Conservation (phyloP, 2,113 vertebrate species). For the Tragelaphus buxtoni region DNA sequence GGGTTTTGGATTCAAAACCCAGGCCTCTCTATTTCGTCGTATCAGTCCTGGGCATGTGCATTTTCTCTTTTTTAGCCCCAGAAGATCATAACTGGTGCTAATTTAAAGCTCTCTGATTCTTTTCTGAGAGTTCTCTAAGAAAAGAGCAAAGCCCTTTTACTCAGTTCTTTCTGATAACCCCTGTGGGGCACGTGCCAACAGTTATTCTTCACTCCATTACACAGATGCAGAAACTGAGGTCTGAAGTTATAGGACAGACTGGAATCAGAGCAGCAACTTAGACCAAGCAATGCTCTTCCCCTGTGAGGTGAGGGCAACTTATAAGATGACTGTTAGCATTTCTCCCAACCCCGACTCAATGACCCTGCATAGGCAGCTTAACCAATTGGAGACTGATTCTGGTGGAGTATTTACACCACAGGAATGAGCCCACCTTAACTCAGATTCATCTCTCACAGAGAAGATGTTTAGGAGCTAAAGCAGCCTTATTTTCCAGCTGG, state of each 20-base stretch:
- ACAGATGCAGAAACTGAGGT: neutral
- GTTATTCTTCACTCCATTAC: neutral
- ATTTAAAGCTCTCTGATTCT: neutral
- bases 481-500: neutral
- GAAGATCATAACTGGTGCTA: neutral
- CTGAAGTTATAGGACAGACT: neutral
- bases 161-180: neutral
- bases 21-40: neutral
- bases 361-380: fast-evolving
- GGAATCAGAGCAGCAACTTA: neutral
- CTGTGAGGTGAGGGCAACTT: neutral
- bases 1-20: neutral
- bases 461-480: neutral
- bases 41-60: fast-evolving
- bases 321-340: fast-evolving
- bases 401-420: neutral
- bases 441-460: neutral
- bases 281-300: fast-evolving
- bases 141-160: neutral
- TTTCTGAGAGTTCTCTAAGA: neutral
- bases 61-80: neutral
- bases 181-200: neutral
- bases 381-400: neutral
- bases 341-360: fast-evolving
- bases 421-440: neutral